Evolutionary conservation across 2,888 invertebrate genomes (phyloP).

Genomic region (Molorchus minor): DNA sequence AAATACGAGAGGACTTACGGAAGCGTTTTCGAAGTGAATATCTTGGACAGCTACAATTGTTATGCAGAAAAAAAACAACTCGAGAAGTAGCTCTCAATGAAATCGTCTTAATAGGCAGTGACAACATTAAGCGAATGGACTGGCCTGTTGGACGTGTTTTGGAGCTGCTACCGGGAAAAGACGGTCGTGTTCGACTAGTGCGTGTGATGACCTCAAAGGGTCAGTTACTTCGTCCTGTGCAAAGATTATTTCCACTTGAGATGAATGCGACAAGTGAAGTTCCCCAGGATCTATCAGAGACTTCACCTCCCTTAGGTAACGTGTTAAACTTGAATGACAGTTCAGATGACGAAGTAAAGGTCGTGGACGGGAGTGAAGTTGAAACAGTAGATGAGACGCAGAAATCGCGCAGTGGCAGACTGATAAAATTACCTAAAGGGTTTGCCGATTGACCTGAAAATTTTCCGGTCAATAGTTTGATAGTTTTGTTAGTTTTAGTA

Average conservation of each 20-base stretch:
- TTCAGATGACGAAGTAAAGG: no score
- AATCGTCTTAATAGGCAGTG: slow-evolving; percentile 30
- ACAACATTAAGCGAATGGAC: slow-evolving; percentile 33
- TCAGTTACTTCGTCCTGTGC: slow-evolving; percentile 23
- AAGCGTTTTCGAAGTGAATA: slow-evolving; percentile 43
- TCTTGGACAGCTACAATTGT: slow-evolving; percentile 29
- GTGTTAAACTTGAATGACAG: no score
- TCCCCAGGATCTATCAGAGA: no score
- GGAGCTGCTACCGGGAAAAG: slow-evolving; percentile 30
- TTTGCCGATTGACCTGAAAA: no score
- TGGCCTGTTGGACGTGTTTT: slow-evolving; percentile 41
- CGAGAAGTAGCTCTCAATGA: slow-evolving; percentile 4
- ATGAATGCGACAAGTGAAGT: no score
- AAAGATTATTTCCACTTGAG: slow-evolving; percentile 44
- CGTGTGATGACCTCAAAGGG: slow-evolving; percentile 25
- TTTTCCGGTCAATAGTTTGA: no score
- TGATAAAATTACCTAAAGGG: no score
- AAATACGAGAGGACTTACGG: slow-evolving; percentile 33
- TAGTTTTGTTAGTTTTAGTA: no score
- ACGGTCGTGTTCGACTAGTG: slow-evolving; percentile 26
- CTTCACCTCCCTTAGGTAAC: no score
- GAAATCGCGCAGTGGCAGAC: no score
- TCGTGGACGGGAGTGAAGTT: no score
- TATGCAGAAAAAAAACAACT: background rate
- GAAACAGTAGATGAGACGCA: no score